phyloP scores from a whole-genome alignment of 2,113 vertebrate genomes.

The Arothron firmamentum region DNA sequence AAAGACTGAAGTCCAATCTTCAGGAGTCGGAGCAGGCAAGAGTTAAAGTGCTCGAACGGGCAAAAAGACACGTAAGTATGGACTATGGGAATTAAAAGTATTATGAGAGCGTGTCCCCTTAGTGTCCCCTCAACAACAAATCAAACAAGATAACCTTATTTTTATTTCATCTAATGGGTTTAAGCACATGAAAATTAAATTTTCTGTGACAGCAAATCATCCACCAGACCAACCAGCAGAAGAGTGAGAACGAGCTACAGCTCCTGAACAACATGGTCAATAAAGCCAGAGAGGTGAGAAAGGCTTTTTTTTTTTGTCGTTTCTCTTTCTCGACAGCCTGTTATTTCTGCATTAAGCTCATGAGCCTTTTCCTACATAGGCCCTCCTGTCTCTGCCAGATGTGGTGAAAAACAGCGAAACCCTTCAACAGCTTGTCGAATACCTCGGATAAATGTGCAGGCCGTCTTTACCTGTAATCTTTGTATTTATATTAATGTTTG shows the following conservation, averaged over 20 bases:
- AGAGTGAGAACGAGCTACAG: slow-evolving; percentile 78
- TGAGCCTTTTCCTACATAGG: slow-evolving; percentile 45
- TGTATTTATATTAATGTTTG: slow-evolving; percentile 16
- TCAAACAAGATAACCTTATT: background rate
- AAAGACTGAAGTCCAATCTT: slow-evolving; percentile 66
- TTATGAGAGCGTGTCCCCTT: background rate
- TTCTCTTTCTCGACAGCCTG: background rate
- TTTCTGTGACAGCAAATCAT: slow-evolving; percentile 76
- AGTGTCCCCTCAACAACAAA: background rate
- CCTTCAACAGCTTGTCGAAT: slow-evolving; percentile 66
- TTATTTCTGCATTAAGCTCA: background rate
- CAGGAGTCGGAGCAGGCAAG: slow-evolving; percentile 61
- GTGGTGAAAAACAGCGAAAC: slow-evolving; percentile 60
- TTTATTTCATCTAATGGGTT: background rate
- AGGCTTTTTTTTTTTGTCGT: background rate
- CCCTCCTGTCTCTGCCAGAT: slow-evolving; percentile 66
- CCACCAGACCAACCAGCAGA: slow-evolving; percentile 78
- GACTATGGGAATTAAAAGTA: background rate
- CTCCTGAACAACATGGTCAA: slow-evolving; percentile 79
- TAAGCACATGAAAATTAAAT: background rate
- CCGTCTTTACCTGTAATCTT: background rate
- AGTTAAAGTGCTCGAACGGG: slow-evolving; percentile 68
- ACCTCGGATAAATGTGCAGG: slow-evolving; percentile 51
- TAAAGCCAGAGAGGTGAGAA: slow-evolving; percentile 77
- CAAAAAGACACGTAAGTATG: slow-evolving; percentile 70